Evolutionary conservation across 2,113 vertebrate genomes (phyloP).

Genomic region (Channa argus): DNA sequence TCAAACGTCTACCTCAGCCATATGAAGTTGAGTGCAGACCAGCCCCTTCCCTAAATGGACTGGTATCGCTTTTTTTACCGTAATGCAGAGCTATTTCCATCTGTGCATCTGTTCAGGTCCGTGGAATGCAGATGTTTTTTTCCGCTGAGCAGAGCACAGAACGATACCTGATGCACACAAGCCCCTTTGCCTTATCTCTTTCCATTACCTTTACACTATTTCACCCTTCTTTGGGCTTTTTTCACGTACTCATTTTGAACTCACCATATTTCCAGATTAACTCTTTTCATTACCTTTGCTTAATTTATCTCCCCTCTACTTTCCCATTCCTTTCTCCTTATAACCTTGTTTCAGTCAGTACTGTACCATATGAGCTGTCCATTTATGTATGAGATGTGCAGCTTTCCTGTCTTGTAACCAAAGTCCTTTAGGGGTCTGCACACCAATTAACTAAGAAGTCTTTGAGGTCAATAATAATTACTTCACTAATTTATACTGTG

Average conservation of each 20-base stretch:
- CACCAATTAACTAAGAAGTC: slow-evolving; percentile 60
- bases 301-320: neutral
- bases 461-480: slow-evolving; percentile 68
- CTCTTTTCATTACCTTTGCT: neutral
- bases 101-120: slow-evolving; percentile 46
- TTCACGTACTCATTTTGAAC: slow-evolving; percentile 29
- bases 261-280: neutral
- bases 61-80: slow-evolving; percentile 29
- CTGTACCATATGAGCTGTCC: slow-evolving; percentile 29
- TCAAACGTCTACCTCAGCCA: slow-evolving; percentile 32
- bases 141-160: slow-evolving; percentile 29
- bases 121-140: slow-evolving; percentile 30
- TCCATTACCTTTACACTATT: slow-evolving; percentile 16
- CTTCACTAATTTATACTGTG: slow-evolving; percentile 26
- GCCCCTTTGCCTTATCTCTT: slow-evolving; percentile 9
- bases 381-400: neutral
- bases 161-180: slow-evolving; percentile 16
- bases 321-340: neutral
- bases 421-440: slow-evolving; percentile 36
- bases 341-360: neutral
- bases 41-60: slow-evolving; percentile 47
- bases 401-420: slow-evolving; percentile 7
- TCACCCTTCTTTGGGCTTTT: slow-evolving; percentile 13
- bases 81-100: slow-evolving; percentile 51
- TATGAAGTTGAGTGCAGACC: slow-evolving; percentile 44